phyloP scores from a whole-genome alignment of 2,888 invertebrate genomes.

The Geotrupes spiniger region DNA sequence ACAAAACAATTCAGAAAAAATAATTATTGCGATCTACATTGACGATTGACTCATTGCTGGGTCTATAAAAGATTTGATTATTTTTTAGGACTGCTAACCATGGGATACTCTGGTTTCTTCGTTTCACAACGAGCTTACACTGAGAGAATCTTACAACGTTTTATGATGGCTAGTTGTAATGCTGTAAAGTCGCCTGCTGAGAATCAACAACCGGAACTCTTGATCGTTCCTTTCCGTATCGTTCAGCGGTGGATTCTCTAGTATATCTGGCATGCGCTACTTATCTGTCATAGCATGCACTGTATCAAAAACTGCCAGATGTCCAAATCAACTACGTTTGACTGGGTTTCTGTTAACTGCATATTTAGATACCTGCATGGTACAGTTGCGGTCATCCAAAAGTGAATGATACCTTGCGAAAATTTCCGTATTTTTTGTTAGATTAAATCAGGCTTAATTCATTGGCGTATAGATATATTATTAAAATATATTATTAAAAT shows the following conservation, averaged over 20 bases:
- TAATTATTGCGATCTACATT: constrained; percentile 6
- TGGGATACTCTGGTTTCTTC: constrained; percentile 16
- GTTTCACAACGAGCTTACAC: constrained; percentile 21
- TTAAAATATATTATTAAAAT: no score
- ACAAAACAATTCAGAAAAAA: constrained; percentile 4
- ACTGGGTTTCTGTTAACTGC: constrained; percentile 12
- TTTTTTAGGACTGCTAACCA: constrained; percentile 19
- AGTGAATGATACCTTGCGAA: no score
- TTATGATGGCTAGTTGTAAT: constrained; percentile 20
- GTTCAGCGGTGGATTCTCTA: constrained; percentile 9
- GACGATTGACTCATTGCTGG: neutral
- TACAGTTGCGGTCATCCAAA: no score
- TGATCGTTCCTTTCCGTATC: constrained; percentile 19
- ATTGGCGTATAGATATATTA: no score
- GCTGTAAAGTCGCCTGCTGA: constrained; percentile 20
- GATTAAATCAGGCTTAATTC: no score
- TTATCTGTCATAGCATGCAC: constrained; percentile 24
- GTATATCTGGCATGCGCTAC: constrained; percentile 21
- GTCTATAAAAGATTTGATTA: neutral
- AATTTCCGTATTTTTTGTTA: no score
- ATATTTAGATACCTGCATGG: constrained; percentile 16
- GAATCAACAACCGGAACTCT: constrained; percentile 14
- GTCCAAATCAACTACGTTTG: constrained; percentile 7
- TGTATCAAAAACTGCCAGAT: constrained; percentile 25
- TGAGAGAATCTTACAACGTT: constrained; percentile 20